These are phyloP conservation scores for Urocynchramus pylzowi DNA, from an alignment of 2,113 vertebrate species.

Conservation along the genomic window DNA sequence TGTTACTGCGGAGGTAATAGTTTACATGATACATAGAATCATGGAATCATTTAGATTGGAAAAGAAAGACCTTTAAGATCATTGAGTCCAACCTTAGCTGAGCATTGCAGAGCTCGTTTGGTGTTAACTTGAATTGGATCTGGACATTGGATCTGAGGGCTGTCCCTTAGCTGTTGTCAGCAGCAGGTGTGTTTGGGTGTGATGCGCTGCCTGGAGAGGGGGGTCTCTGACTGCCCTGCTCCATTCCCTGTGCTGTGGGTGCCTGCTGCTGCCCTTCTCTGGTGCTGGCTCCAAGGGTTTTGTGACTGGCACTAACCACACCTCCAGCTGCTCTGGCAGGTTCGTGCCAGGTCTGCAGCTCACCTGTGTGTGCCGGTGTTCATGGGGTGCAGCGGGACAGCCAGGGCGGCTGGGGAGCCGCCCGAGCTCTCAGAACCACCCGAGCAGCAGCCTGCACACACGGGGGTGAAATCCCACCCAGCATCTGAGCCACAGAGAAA, in stretches of 20 bases:
- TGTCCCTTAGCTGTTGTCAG: neutral
- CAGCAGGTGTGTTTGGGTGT: neutral
- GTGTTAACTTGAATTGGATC: neutral
- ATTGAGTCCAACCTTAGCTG: neutral
- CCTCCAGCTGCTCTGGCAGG: neutral
- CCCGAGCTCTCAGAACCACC: neutral
- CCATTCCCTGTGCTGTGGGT: neutral
- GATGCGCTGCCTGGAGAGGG: neutral
- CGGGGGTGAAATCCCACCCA: fast-evolving
- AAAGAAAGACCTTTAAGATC: neutral
- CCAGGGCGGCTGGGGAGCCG: fast-evolving
- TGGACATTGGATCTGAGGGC: neutral
- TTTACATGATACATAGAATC: neutral
- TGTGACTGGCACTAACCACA: neutral
- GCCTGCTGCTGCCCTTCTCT: neutral
- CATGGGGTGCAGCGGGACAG: fast-evolving
- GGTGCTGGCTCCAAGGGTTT: fast-evolving
- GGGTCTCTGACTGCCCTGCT: fast-evolving
- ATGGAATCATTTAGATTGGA: neutral
- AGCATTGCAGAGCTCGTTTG: neutral
- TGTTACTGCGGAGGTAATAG: neutral
- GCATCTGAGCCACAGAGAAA: neutral
- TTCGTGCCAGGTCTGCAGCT: neutral
- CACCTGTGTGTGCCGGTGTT: fast-evolving
- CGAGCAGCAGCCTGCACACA: fast-evolving